Evolutionary conservation across 2,797 vertebrate species (phyloP).

Genomic region (Nyctalus aviator): DNA sequence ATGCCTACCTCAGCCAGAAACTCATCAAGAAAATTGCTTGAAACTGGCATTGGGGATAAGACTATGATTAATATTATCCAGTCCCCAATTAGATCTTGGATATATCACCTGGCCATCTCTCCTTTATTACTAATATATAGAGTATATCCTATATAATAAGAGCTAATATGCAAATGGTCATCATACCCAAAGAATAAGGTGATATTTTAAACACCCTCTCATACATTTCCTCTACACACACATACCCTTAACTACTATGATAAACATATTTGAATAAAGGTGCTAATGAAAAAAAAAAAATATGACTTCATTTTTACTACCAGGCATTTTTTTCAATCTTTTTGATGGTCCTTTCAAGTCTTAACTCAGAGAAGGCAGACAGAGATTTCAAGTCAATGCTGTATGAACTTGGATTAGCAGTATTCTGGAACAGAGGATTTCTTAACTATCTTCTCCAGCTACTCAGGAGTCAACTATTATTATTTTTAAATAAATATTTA

Average conservation of each 20-base stretch:
- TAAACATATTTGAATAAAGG: conserved; percentile 47
- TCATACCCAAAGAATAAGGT: neutral
- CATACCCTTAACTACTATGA: neutral
- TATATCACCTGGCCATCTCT: conserved; percentile 5
- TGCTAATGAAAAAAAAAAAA: conserved; percentile 47
- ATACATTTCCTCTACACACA: neutral
- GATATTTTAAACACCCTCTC: neutral
- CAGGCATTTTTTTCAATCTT: neutral
- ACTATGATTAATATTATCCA: conserved; percentile 36
- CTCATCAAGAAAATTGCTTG: conserved; percentile 28
- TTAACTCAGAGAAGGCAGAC: neutral
- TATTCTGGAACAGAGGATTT: neutral
- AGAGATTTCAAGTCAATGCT: neutral
- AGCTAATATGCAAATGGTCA: too few relatives aligned
- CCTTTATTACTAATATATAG: conserved; percentile 29
- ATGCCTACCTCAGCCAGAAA: conserved; percentile 13
- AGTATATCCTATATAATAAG: neutral
- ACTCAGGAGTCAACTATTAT: conserved; percentile 49
- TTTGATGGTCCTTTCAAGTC: neutral
- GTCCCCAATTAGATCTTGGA: conserved; percentile 12
- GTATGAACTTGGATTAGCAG: neutral
- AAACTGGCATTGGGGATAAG: neutral
- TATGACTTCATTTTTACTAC: conserved; percentile 51
- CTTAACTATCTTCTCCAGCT: conserved; percentile 11
- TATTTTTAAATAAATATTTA: too few relatives aligned